Evolutionary conservation across 2,888 invertebrate genomes (phyloP), one percentile per base, ranked within the genome.

Genomic region (Acanthoscelides obtectus): DNA sequence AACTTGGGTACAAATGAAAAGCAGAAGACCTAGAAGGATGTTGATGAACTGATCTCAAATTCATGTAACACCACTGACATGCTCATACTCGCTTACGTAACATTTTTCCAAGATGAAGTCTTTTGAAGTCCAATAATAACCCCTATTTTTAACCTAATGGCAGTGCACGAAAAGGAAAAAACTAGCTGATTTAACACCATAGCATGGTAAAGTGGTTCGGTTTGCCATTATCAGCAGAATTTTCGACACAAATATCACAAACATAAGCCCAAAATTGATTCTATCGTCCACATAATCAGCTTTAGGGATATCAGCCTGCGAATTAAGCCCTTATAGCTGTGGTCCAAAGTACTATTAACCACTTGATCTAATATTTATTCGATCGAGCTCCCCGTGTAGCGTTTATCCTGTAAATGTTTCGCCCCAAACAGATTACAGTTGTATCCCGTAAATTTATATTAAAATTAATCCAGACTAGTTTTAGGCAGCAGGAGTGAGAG

Each of bases 361-460:
- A 45, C 45, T 45, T 45, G 45, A 45, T 45, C 45, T 45, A 45
- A 45, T 45, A 45, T 45, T 45, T 45, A 45, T 45, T 45, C 45
- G 45, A 45, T 45, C 5, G 45, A 1, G 45, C 6, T 17, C 17
- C 8, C 45, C 12, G 12, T 45, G 45, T 45, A 45, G 45, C 1
- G 45, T 17, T 45, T 45, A 45, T 45, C 45, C 45, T 17, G 45
- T 45, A 45, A 45, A 45, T 45, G 45, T 45, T 45, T 45, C 17
- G 45, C 45, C 45, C 45, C 45, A 6, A 45, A 45, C 45, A 45
- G 80, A 79, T 80, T 81, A 80, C 72, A 76, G 75, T 77, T 75
- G 76, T 77, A 77, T 79, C 78, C 78, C 80, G 78, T 81, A 80
- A 80, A 80, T 79, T 80, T 77, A 80, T 80, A 81, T 81, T 81